Evolutionary conservation across 2,113 vertebrate species (phyloP).

Genomic region (Pomatorhinus ruficollis): DNA sequence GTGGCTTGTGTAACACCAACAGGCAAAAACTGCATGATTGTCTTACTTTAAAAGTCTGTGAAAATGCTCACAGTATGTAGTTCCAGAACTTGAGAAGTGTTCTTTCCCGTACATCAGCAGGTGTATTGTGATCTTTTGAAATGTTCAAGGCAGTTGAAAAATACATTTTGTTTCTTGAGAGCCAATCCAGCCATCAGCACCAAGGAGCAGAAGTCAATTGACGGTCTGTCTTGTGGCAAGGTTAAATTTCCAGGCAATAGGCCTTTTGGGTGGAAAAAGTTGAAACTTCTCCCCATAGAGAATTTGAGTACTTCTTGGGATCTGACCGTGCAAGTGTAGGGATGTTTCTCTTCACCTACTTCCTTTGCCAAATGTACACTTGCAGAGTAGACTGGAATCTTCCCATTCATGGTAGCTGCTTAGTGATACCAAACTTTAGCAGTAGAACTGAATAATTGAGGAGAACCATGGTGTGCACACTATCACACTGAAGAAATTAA

Average conservation of each 20-base stretch:
- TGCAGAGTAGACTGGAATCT: neutral
- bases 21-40: neutral
- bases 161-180: neutral
- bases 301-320: neutral
- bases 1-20: neutral
- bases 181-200: neutral
- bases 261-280: neutral
- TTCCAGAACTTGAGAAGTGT: neutral
- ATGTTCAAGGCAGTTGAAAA: neutral
- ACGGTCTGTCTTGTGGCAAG: neutral
- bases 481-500: neutral
- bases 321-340: neutral
- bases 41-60: neutral
- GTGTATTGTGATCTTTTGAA: neutral
- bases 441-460: neutral
- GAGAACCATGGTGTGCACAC: neutral
- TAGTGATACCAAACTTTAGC: neutral
- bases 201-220: neutral
- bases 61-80: neutral
- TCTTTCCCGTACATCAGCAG: neutral
- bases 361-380: neutral
- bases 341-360: neutral
- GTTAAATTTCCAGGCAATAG: neutral
- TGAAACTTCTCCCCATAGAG: neutral
- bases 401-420: neutral